Base-by-base conservation (phyloP, 2,888 invertebrate genomes). In the Mesoligia furuncula region DNA sequence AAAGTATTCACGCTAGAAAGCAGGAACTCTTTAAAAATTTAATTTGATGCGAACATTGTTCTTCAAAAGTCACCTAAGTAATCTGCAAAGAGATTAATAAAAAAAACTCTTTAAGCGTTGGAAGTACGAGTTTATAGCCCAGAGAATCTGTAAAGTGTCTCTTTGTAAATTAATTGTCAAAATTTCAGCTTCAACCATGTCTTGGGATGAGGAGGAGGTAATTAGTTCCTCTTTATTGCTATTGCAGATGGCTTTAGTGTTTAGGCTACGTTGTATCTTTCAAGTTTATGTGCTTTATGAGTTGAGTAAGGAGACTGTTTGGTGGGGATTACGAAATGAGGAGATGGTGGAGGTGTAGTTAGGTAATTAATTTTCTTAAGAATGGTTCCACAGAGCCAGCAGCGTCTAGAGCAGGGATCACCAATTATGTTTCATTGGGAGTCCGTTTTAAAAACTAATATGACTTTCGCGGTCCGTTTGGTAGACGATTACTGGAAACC, bases 161-260 rank as follows among this genome's bases (percentile, higher is more conserved):
- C 71, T 75, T 85, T 78, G 77, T 80, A 42, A 77, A 77, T 77
- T 80, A 86, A 85, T 85, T 85, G 86, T 39, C 61, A 74, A 80
- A 85, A 83, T 83, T 85, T 77, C 15, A 67, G 64, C 67, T 59
- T 61, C 71, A 45, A 45, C 59, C 24, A 39, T 42, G 64, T 79
- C 64, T 67, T 39, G 27, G 24, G 42, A 59, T 59, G 69, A 75
- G 15, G 42, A 62, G 64, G 51, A 24, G 15, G 80, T 77, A 83
- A 85, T 83, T 83, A 85, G 64, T 24, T 36, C 15, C 5, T 54
- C 62, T 73, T 83, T 77, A 80, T 86, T 72, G 59, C 73, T 9
- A 61, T 48, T 45, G 57, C 67, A 73, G 67, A 80, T 62, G 65
- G 36, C 75, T 80, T 77, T 66, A 59, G 68, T 75, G 67, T 31